These are phyloP conservation scores for Stegana nigrithorax DNA, from an alignment of 2,888 invertebrate genomes.

Conservation along the genomic window DNA sequence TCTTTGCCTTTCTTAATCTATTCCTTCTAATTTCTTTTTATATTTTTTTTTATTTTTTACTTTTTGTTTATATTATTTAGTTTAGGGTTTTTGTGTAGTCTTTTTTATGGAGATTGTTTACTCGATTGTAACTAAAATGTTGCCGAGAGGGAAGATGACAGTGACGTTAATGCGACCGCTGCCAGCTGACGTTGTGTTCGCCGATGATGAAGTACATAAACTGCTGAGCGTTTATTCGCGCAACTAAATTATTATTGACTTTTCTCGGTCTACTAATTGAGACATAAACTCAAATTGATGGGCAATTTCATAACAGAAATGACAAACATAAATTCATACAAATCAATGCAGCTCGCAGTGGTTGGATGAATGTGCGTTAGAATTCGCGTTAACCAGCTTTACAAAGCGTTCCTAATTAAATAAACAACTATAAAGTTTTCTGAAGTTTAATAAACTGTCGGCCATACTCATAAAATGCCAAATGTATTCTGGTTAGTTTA, in stretches of 20 bases:
- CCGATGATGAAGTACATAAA: background rate
- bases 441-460: too few relatives aligned
- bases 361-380: background rate
- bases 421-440: too few relatives aligned
- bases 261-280: conserved; percentile 47
- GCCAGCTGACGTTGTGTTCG: conserved; percentile 26
- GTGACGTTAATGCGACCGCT: background rate
- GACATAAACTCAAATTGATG: conserved; percentile 50
- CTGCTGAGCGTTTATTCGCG: conserved; percentile 11
- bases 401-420: too few relatives aligned
- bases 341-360: conserved; percentile 34
- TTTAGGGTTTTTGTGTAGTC: conserved; percentile 18
- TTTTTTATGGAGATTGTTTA: conserved; percentile 37
- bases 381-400: too few relatives aligned
- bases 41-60: too few relatives aligned
- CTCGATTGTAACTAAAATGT: conserved; percentile 43
- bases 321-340: conserved; percentile 26
- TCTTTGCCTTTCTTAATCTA: conserved; percentile 18
- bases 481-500: too few relatives aligned
- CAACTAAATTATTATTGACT: conserved; percentile 35
- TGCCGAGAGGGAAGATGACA: conserved; percentile 17
- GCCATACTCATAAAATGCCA: too few relatives aligned
- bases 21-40: background rate
- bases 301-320: conserved; percentile 37
- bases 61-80: conserved; percentile 7